These are phyloP conservation scores for Tichodroma muraria DNA, from an alignment of 2,113 vertebrate species.

Conservation along the genomic window DNA sequence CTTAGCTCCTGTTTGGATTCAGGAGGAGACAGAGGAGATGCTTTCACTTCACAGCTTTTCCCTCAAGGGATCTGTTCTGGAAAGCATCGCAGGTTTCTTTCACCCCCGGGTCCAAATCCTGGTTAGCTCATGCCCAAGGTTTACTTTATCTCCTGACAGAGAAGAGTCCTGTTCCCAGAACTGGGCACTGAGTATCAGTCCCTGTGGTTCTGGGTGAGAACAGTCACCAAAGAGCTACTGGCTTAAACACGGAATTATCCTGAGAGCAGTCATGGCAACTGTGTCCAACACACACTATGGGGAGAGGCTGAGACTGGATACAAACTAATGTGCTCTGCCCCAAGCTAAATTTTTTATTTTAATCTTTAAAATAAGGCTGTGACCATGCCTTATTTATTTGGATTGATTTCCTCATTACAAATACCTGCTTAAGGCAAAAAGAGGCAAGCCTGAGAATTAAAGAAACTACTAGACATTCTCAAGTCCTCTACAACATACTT, in stretches of 20 bases:
- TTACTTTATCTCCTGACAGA: neutral
- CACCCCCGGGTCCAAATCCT: too few species aligned
- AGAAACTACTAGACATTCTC: neutral
- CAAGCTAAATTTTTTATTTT: neutral
- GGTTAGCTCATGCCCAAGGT: too few species aligned
- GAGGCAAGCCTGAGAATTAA: neutral
- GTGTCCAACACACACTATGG: rapidly evolving
- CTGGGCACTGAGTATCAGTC: neutral
- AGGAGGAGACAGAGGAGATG: neutral
- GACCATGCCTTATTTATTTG: neutral
- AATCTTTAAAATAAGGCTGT: neutral
- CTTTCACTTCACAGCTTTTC: neutral
- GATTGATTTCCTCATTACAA: neutral
- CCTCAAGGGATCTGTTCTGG: neutral
- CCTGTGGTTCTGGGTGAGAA: neutral
- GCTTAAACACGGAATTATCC: neutral
- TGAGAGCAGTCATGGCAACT: neutral
- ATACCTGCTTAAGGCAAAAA: neutral
- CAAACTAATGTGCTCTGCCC: neutral
- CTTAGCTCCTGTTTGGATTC: neutral
- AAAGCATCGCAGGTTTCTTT: too few species aligned
- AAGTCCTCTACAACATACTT: neutral
- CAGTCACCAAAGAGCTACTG: neutral
- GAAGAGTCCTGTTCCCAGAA: neutral
- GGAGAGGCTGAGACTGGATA: neutral